A percentile compares a stretch with the other conserved stretches of the same genome.
Conservation (phyloP, 2,888 invertebrate genomes). For the Dicranocentrus wangi region DNA sequence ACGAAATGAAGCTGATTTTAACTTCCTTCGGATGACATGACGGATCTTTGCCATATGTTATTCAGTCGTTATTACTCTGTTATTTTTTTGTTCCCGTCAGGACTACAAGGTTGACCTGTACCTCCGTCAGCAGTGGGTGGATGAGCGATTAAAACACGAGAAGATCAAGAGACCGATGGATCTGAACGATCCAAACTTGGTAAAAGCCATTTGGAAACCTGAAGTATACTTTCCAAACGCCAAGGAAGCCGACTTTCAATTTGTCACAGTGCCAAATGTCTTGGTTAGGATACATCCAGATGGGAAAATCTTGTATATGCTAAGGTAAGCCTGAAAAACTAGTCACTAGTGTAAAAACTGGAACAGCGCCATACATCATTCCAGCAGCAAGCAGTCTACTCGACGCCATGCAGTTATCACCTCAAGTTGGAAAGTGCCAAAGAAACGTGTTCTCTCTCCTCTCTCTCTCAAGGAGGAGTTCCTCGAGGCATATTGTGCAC, state of each 20-base stretch:
- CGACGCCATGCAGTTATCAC: too few species aligned
- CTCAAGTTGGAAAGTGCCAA: slow-evolving; percentile 17
- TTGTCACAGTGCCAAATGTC: slow-evolving; percentile 77
- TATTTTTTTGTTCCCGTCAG: slow-evolving; percentile 22
- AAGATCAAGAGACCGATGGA: slow-evolving; percentile 76
- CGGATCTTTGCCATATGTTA: not conserved
- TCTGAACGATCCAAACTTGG: slow-evolving; percentile 76
- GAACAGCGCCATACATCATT: not conserved
- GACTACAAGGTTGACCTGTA: slow-evolving; percentile 75
- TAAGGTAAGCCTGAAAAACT: slow-evolving; percentile 74
- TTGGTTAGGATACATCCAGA: slow-evolving; percentile 76
- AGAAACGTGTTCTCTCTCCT: slow-evolving; percentile 18
- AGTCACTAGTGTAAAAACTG: not conserved
- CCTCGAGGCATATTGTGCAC: too few species aligned
- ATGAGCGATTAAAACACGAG: slow-evolving; percentile 75
- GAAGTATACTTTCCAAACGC: slow-evolving; percentile 75
- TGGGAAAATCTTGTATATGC: slow-evolving; percentile 77
- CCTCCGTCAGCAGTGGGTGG: slow-evolving; percentile 77
- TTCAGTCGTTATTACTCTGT: not conserved
- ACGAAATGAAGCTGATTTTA: not conserved
- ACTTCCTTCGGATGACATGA: not conserved
- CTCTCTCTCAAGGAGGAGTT: not conserved
- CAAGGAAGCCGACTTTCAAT: slow-evolving; percentile 77
- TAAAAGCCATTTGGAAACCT: slow-evolving; percentile 76
- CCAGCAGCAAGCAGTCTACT: too few species aligned